Conservation (phyloP, 2,113 vertebrate species). For the Myxocyprinus asiaticus region DNA sequence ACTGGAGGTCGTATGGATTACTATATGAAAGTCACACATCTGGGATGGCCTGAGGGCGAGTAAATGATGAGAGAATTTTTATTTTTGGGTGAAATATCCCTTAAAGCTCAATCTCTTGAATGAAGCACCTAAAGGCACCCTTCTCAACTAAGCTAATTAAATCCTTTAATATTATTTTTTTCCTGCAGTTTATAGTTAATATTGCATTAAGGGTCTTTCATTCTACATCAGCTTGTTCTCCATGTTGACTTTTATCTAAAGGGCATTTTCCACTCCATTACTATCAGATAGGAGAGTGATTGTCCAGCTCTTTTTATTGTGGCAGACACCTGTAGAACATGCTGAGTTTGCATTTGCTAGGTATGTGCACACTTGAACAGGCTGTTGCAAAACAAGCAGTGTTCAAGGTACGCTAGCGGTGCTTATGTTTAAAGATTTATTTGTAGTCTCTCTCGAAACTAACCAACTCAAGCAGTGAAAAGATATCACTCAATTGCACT, state of each 20-base stretch:
- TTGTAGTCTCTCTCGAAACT: neutral
- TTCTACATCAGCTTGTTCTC: neutral
- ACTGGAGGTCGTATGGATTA: too few species aligned
- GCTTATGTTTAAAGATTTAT: neutral
- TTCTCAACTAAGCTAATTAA: too few species aligned
- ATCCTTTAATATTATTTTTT: too few species aligned
- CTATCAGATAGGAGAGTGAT: constrained; percentile 18
- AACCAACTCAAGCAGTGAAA: neutral
- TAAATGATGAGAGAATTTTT: too few species aligned
- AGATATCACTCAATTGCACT: too few species aligned
- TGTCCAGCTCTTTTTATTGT: constrained; percentile 17
- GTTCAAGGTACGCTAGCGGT: neutral
- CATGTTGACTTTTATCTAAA: constrained; percentile 4
- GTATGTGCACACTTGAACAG: constrained; percentile 13
- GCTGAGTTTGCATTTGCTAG: constrained; percentile 34
- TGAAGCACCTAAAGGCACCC: too few species aligned
- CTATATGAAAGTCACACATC: too few species aligned
- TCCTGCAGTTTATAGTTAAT: neutral
- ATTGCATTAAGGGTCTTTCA: neutral
- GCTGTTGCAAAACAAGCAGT: neutral
- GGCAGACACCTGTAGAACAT: constrained; percentile 17
- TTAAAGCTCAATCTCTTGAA: too few species aligned
- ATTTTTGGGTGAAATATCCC: too few species aligned
- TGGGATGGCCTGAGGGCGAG: too few species aligned
- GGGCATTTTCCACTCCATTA: constrained; percentile 36